phyloP scores from a whole-genome alignment of 2,888 invertebrate species.

The Ormia ochracea region DNA sequence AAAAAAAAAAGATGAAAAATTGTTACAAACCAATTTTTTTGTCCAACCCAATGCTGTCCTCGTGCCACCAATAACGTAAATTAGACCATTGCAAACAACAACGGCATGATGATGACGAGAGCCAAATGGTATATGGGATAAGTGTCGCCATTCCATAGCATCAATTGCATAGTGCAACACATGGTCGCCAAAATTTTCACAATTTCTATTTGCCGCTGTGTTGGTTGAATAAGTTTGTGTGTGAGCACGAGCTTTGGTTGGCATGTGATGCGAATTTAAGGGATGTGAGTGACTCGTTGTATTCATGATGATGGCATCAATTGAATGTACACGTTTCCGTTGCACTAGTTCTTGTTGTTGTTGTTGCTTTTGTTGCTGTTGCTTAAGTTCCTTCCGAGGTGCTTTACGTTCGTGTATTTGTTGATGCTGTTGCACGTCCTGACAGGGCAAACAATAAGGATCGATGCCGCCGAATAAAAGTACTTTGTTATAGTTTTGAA shows the following conservation, averaged over 20 bases:
- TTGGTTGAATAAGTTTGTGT: slow-evolving; percentile 10
- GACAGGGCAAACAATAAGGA: slow-evolving; percentile 77
- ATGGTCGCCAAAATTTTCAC: slow-evolving; percentile 78
- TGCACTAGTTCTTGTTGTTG: slow-evolving; percentile 41
- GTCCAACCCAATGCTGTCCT: slow-evolving; percentile 64
- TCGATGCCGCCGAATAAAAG: slow-evolving; percentile 84
- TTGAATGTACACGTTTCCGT: slow-evolving; percentile 42
- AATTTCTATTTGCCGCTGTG: slow-evolving; percentile 63
- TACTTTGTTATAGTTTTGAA: slow-evolving; percentile 70
- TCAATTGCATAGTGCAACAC: slow-evolving; percentile 80
- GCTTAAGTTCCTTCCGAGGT: slow-evolving; percentile 18
- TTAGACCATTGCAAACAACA: slow-evolving; percentile 80
- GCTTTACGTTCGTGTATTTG: slow-evolving; percentile 7
- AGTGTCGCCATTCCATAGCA: slow-evolving; percentile 81
- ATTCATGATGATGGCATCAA: slow-evolving; percentile 45
- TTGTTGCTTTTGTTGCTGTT: slow-evolving; percentile 29
- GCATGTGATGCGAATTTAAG: slow-evolving; percentile 16
- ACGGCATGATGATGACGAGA: slow-evolving; percentile 85
- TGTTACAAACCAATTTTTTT: slow-evolving; percentile 63
- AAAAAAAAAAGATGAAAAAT: not conserved
- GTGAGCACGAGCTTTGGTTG: slow-evolving; percentile 2
- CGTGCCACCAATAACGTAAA: slow-evolving; percentile 82
- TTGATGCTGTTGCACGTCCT: slow-evolving; percentile 55
- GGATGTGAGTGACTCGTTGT: slow-evolving; percentile 16
- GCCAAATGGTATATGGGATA: slow-evolving; percentile 83